Base-by-base conservation (phyloP, 37 sponge, comb jelly and placozoan genomes). In the Crambe crambe region DNA sequence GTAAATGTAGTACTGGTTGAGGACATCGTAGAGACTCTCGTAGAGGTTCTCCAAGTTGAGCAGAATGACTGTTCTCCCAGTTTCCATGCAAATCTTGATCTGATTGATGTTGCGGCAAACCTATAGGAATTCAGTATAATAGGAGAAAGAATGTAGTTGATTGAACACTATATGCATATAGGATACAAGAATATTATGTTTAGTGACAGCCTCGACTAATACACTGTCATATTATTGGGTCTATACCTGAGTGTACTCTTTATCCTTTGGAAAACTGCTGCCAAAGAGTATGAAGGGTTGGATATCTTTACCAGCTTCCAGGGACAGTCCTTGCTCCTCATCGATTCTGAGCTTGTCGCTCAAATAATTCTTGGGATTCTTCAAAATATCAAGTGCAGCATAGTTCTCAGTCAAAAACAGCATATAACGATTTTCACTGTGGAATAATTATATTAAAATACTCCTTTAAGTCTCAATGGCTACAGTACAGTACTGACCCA, bases 181-280 rank as follows among this genome's bases (percentile, higher is more conserved):
- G n/a, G n/a, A n/a, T n/a, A n/a, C n/a, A n/a, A n/a, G n/a, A n/a
- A n/a, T n/a, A n/a, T n/a, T n/a, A n/a, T n/a, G n/a, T n/a, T n/a
- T n/a, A n/a, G n/a, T n/a, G n/a, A n/a, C n/a, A n/a, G n/a, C n/a
- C 64, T 26, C 30, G 25, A 26, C 64, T 27, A 27, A 26, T 26
- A 43, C 39, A 35, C 6, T 27, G 21, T 35, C 18, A 68, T 68
- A n/a, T 42, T 70, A 39, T 18, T 18, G 17, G 23, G 36, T 25
- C 10, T 30, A 56, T 71, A 97, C 94, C 80, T 90, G 92, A 27
- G 97, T 94, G 80, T 97, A 97, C 42, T 94, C 97, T 44, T 86
- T 88, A 74, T 97, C 97, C 77, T 80, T 88, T 27, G 97, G 94
- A 64, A 97, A 97, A 70, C 91, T 94, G 79, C 95, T 94, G 12